phyloP scores from a whole-genome alignment of 2,888 invertebrate species.

The Saturnia japonica region DNA sequence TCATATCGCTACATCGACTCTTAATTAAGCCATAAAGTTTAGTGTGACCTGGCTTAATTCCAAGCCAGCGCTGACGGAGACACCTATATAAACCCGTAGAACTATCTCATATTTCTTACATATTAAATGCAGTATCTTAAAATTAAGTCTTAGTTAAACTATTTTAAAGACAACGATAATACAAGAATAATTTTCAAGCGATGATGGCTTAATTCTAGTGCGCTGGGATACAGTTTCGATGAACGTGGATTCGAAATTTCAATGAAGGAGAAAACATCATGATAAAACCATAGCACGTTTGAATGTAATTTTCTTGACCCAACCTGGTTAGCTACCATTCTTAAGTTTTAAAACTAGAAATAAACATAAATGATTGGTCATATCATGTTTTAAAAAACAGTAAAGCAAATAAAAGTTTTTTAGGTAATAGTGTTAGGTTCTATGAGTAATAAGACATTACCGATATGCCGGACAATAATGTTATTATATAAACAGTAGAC shows the following conservation, averaged over 20 bases:
- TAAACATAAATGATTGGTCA: too few relatives aligned
- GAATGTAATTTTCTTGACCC: too few relatives aligned
- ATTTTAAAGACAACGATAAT: background rate
- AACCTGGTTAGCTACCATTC: too few relatives aligned
- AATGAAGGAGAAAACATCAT: too few relatives aligned
- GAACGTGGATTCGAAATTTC: background rate
- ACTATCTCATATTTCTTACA: constrained; percentile 35
- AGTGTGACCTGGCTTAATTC: constrained; percentile 62
- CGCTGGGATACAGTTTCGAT: background rate
- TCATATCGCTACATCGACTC: constrained; percentile 45
- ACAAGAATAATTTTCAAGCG: background rate
- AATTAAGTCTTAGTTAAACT: background rate
- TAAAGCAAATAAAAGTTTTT: too few relatives aligned
- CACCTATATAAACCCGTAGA: constrained; percentile 46
- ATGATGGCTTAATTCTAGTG: background rate
- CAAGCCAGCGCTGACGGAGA: constrained; percentile 59
- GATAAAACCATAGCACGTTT: too few relatives aligned
- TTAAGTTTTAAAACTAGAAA: too few relatives aligned
- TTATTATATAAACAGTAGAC: too few relatives aligned
- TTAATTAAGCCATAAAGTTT: constrained; percentile 69
- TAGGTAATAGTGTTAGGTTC: too few relatives aligned
- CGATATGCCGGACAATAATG: too few relatives aligned
- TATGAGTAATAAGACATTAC: too few relatives aligned
- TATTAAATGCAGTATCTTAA: constrained; percentile 7
- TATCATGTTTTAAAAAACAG: too few relatives aligned